These are phyloP conservation scores for Peromyscus aztecus DNA, from an alignment of 2,797 vertebrate species.

Conservation along the genomic window DNA sequence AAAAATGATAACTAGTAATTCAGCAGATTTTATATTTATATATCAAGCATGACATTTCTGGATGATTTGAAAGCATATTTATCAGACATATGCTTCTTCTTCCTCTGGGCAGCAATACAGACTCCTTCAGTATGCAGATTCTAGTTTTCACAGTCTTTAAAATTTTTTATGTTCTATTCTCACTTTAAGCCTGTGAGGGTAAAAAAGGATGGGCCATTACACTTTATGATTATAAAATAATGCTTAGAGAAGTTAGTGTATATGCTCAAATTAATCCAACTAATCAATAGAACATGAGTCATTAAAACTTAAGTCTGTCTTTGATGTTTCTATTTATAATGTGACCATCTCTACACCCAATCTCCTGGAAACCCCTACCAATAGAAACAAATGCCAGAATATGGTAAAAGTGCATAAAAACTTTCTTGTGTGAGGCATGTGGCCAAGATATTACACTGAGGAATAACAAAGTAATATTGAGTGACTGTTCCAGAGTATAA, in stretches of 20 bases:
- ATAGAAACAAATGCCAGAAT: background rate
- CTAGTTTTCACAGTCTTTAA: slow-evolving; percentile 55
- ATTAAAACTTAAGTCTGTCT: background rate
- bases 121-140: slow-evolving; percentile 8
- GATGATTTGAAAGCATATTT: background rate
- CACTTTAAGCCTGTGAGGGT: background rate
- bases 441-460: background rate
- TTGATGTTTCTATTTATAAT: background rate
- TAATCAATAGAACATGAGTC: background rate
- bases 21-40: slow-evolving; percentile 18
- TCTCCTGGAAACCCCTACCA: background rate
- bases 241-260: background rate
- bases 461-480: background rate
- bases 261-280: background rate
- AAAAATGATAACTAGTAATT: background rate
- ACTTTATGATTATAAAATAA: background rate
- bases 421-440: background rate
- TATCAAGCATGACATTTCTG: background rate
- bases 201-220: background rate
- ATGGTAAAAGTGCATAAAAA: background rate
- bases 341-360: background rate
- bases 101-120: background rate
- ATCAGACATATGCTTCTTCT: background rate
- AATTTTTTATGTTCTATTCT: slow-evolving; percentile 30
- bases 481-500: background rate